Evolutionary conservation across 1,140 invertebrate genomes (phyloP).

Genomic region (Leucophenga varia): DNA sequence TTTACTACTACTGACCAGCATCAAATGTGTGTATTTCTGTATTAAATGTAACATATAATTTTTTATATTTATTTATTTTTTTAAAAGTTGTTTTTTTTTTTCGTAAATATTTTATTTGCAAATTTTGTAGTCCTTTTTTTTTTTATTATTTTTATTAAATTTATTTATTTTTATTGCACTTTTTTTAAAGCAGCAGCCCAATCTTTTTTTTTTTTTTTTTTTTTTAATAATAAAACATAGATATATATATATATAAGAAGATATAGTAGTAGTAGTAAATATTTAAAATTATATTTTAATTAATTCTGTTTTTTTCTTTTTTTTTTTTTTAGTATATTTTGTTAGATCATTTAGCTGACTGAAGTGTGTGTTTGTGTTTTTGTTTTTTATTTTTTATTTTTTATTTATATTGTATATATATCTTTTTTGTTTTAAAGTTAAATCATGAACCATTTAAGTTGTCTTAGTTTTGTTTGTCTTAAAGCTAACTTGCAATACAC

Average conservation of each 20-base stretch:
- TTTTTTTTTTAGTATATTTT: too few species aligned
- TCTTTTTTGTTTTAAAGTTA: neutral
- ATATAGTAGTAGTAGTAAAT: neutral
- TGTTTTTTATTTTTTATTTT: neutral
- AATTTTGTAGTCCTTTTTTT: neutral
- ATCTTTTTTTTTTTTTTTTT: neutral
- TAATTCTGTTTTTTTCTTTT: too few species aligned
- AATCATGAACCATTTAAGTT: slow-evolving; percentile 30
- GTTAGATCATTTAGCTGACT: neutral
- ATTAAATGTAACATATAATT: neutral
- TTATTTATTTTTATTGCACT: neutral
- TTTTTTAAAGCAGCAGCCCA: too few species aligned
- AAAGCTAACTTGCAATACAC: slow-evolving; percentile 89
- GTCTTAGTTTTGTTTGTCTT: slow-evolving; percentile 76
- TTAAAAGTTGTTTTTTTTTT: neutral
- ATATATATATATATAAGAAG: neutral
- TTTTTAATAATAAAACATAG: neutral
- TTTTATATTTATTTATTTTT: neutral
- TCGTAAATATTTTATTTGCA: neutral
- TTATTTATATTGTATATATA: neutral
- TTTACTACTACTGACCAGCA: too few species aligned
- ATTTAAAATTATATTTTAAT: too few species aligned
- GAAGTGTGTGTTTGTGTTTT: neutral
- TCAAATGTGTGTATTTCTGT: neutral
- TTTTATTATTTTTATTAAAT: neutral